Evolutionary conservation across 2,888 invertebrate genomes (phyloP), one percentile per base, ranked within the genome.

Genomic region (Metellina segmentata): DNA sequence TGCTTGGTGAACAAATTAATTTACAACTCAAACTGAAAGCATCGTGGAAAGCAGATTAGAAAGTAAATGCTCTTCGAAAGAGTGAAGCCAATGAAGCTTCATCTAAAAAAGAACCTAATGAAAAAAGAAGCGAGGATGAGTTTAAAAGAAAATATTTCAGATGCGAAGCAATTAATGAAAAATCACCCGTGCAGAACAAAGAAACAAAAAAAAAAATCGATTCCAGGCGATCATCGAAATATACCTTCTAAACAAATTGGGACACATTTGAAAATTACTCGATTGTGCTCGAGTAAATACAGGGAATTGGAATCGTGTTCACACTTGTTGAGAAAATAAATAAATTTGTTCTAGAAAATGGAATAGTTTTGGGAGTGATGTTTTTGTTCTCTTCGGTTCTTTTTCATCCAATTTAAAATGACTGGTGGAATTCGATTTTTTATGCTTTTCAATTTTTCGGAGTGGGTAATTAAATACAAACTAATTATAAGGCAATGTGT

Each of bases 141-240:
- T 75, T 81, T 61, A 20, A 81, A 79, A 53, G 52, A 81, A 61
- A 34, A 34, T 61, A 53, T 61, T 81, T 53, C 49, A n/a, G 51
- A 79, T 20, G n/a, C 1, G 69, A 77, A 51, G 69, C 61, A 85
- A 77, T 85, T 85, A 85, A 77, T 69, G 85, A 85, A 85, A 85
- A 85, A 61, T 49, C 69, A 16, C 75, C 77, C 85, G 49, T 61
- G 20, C 49, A 75, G 69, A 77, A 85, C 34, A 34, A 49, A 53
- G n/a, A 77, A 49, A 52, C 20, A 72, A 48, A 16, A 81, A 19
- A 61, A 82, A 75, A 69, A 34, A 53, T 74, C n/a, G 49, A 6
- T 61, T 20, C 20, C 7, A n/a, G 9, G 34, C 9, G 34, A 49
- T 78, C 9, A 7, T 19, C 19, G 6, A 20, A 53, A 82, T 5